These are phyloP conservation scores for Chamaea fasciata DNA, from an alignment of 2,113 vertebrate genomes.

Conservation along the genomic window DNA sequence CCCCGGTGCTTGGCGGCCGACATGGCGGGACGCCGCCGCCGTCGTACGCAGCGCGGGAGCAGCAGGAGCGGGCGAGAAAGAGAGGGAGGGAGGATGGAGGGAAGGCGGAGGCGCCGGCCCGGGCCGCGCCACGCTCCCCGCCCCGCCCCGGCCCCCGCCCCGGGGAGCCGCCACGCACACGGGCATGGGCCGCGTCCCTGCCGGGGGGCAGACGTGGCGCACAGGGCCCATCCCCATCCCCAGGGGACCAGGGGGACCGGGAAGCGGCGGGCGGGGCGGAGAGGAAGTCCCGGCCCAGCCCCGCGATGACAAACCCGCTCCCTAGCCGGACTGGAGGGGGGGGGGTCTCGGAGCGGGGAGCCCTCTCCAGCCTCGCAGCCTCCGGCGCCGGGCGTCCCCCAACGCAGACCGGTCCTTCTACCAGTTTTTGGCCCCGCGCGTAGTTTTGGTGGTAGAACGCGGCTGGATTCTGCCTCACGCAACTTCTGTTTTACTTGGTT, in stretches of 20 bases:
- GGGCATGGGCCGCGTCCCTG: neutral
- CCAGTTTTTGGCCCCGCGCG: rapidly evolving
- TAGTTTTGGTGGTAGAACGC: neutral
- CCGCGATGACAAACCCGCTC: too few relatives aligned
- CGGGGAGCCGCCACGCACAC: neutral
- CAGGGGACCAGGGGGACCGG: rapidly evolving
- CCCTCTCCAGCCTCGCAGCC: neutral
- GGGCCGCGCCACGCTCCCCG: neutral
- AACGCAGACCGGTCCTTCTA: too few relatives aligned
- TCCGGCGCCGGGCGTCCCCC: too few relatives aligned
- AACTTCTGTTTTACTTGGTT: neutral
- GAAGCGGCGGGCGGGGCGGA: too few relatives aligned
- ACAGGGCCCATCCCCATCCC: too few relatives aligned
- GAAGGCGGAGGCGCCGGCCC: conserved; percentile 60
- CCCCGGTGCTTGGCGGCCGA: neutral
- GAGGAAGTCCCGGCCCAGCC: rapidly evolving
- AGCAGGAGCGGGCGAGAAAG: neutral
- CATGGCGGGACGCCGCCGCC: neutral
- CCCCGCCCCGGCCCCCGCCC: neutral
- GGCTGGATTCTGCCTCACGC: neutral
- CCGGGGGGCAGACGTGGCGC: neutral
- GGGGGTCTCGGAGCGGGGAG: neutral
- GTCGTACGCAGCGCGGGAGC: neutral
- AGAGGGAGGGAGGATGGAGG: neutral
- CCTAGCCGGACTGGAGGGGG: rapidly evolving